Evolutionary conservation across 2,888 invertebrate species (phyloP), one percentile per base, ranked within the genome.

Genomic region (Ashinkailepas kermadecensis): DNA sequence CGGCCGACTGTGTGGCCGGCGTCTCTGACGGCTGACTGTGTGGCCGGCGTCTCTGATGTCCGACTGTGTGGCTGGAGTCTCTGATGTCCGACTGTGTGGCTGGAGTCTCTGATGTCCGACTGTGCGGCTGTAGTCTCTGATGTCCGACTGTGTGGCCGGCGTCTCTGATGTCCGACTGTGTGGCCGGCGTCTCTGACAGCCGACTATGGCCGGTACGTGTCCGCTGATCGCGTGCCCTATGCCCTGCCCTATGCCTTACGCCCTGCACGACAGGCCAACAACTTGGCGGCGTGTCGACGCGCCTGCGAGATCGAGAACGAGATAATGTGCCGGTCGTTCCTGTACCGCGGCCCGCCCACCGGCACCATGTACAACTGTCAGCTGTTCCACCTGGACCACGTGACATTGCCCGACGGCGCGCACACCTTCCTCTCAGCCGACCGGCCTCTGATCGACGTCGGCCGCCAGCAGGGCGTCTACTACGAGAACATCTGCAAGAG

Each of bases 241-340:
- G 39, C 39, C 39, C 39, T 39, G 39, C 4, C 39, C 1, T 4
- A 39, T 39, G 39, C 39, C 39, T 1, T 39, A 39, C 18, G 62
- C 62, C 0, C 25, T 18, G 8, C n/a, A 67, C 83, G 18, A 10
- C 85, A 92, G 91, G 93, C 95, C 81, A 95, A 94, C 83, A 95
- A 93, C 83, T 94, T 95, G 86, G 91, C 93, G 0, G 95, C 94
- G n/a, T 96, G 96, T 86, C 91, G 93, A 82, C 89, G 95, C 82
- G 95, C 96, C 81, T 96, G 96, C 87, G 95, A 96, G 88, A 93
- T 95, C 83, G 96, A 96, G 88, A 94, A 93, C 82, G 96, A 96
- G 88, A 96, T 97, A 89, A 90, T 96, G 78, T 97, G 96, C 87
- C 91, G 96, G 87, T 91, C 95, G 83, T 90, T 93, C 91, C 87